phyloP scores from a whole-genome alignment of 2,797 vertebrate genomes.

The Cyprinodon diabolis region DNA sequence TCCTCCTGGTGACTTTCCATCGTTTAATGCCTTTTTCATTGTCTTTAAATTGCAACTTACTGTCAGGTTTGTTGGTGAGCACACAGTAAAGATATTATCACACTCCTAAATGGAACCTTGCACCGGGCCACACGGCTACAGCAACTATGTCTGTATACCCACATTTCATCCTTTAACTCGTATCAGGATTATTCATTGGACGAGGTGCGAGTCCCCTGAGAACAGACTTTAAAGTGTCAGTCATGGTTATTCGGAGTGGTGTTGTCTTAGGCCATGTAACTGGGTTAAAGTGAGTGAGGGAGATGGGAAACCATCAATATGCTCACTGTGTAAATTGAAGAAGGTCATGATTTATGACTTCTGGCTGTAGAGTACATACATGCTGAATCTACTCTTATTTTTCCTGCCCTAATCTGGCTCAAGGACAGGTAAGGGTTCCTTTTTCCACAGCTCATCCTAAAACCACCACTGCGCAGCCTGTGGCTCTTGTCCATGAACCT shows the following conservation, averaged over 20 bases:
- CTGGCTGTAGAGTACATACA: slow-evolving; percentile 62
- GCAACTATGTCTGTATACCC: not conserved
- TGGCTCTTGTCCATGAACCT: slow-evolving; percentile 70
- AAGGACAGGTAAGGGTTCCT: slow-evolving; percentile 80
- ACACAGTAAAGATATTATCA: slow-evolving; percentile 64
- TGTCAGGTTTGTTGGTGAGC: slow-evolving; percentile 24
- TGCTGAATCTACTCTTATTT: slow-evolving; percentile 78
- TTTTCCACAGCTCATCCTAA: slow-evolving; percentile 66
- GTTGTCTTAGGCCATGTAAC: slow-evolving; percentile 74
- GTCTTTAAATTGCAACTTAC: slow-evolving; percentile 38
- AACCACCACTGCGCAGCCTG: slow-evolving; percentile 42
- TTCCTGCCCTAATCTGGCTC: slow-evolving; percentile 58
- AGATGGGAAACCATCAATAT: slow-evolving; percentile 80
- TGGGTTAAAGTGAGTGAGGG: slow-evolving; percentile 75
- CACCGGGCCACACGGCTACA: slow-evolving; percentile 17
- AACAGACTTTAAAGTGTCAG: slow-evolving; percentile 73
- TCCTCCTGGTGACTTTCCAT: slow-evolving; percentile 62
- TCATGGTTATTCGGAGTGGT: slow-evolving; percentile 67
- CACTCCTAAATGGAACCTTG: slow-evolving; percentile 55
- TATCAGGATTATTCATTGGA: slow-evolving; percentile 63
- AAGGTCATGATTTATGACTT: slow-evolving; percentile 80
- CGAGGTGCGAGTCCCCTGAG: slow-evolving; percentile 63
- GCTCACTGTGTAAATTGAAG: slow-evolving; percentile 78
- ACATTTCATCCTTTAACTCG: slow-evolving; percentile 24
- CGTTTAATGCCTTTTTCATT: slow-evolving; percentile 43